These are phyloP conservation scores for Scaptomyza graminum DNA, from an alignment of 1,140 invertebrate genomes.

Conservation along the genomic window DNA sequence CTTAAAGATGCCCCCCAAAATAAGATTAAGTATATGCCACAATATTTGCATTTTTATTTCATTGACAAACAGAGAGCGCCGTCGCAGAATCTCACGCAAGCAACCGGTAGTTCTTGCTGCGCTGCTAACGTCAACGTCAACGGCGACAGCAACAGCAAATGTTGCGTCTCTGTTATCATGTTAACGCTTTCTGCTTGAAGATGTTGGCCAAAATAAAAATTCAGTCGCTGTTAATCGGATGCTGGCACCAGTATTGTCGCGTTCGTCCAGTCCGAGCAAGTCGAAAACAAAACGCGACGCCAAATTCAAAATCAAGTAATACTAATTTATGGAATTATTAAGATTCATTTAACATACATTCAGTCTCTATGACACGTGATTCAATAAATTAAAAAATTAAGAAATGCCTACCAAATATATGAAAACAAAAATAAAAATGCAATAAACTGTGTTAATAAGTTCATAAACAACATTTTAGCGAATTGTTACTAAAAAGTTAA, in stretches of 20 bases:
- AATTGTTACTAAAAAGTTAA: slow-evolving; percentile 42
- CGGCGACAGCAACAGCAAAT: slow-evolving; percentile 23
- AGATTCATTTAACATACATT: neutral
- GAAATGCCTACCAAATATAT: neutral
- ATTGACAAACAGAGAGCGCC: slow-evolving; percentile 28
- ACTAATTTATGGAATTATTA: neutral
- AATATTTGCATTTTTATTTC: slow-evolving; percentile 69
- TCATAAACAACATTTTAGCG: slow-evolving; percentile 20
- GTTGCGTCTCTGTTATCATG: slow-evolving; percentile 69
- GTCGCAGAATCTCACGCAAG: slow-evolving; percentile 48
- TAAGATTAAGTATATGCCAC: slow-evolving; percentile 74
- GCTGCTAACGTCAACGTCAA: slow-evolving; percentile 26
- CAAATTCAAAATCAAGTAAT: slow-evolving; percentile 28
- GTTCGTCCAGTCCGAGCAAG: slow-evolving; percentile 44
- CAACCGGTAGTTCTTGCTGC: slow-evolving; percentile 71
- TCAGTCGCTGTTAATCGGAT: slow-evolving; percentile 67
- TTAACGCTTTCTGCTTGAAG: slow-evolving; percentile 32
- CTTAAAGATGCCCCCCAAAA: slow-evolving; percentile 69
- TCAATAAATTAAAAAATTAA: neutral
- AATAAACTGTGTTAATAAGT: slow-evolving; percentile 25
- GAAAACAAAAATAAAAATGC: slow-evolving; percentile 3
- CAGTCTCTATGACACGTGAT: neutral
- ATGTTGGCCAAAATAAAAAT: slow-evolving; percentile 67
- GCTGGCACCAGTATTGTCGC: slow-evolving; percentile 68
- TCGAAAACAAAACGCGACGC: slow-evolving; percentile 19